A percentile compares a stretch with the other conserved stretches of the same genome.
These are phyloP conservation scores for Xenentodon cancila DNA, from an alignment of 2,797 vertebrate species.

Conservation along the genomic window DNA sequence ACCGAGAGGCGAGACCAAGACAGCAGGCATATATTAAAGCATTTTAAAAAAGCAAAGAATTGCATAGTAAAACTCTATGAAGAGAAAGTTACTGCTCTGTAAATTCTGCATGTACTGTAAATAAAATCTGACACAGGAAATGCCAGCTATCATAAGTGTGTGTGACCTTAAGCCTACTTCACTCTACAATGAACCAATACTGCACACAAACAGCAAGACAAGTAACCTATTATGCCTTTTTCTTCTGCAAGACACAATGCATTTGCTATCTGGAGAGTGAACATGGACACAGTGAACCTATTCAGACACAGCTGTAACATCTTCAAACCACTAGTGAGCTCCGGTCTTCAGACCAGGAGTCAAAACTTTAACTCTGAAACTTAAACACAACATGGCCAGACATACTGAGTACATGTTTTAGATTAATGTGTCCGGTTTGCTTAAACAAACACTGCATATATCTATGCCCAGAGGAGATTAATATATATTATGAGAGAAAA, in stretches of 20 bases:
- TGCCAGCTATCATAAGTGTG: constrained; percentile 45
- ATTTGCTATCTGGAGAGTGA: constrained; percentile 61
- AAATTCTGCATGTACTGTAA: constrained; percentile 2
- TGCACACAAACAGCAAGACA: constrained; percentile 61
- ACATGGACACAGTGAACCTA: constrained; percentile 55
- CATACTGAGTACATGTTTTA: too few relatives aligned
- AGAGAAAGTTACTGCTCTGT: constrained; percentile 1
- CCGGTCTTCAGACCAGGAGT: constrained; percentile 11
- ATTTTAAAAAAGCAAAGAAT: neutral
- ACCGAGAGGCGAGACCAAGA: neutral
- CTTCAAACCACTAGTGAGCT: constrained; percentile 37
- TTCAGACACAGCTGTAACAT: constrained; percentile 55
- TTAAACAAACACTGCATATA: neutral
- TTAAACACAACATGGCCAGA: neutral
- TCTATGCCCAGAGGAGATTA: neutral
- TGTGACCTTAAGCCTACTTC: constrained; percentile 68
- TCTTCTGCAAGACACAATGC: constrained; percentile 61
- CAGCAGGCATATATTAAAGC: neutral
- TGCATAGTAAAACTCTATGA: neutral
- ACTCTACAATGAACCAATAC: constrained; percentile 49
- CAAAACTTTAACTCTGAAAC: constrained; percentile 11
- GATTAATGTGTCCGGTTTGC: too few relatives aligned
- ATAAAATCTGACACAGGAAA: constrained; percentile 40
- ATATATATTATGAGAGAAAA: neutral
- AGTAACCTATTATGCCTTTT: constrained; percentile 60